These are phyloP conservation scores for Drosophila obscura DNA, from an alignment of 1,140 invertebrate species.

Conservation along the genomic window DNA sequence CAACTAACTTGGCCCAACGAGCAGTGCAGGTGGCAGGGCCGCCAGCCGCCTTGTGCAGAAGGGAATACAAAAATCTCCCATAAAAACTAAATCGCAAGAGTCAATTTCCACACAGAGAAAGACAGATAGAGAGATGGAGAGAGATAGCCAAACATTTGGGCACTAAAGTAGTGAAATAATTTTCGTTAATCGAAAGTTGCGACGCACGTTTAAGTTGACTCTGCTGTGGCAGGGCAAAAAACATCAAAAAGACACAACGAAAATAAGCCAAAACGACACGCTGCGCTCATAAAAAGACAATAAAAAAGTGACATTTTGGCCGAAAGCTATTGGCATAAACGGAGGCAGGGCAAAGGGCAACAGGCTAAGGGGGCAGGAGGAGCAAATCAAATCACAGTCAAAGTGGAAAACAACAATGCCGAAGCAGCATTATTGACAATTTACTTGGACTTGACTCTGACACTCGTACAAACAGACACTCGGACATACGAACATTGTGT, in stretches of 20 bases:
- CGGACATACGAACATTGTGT: conserved; percentile 1
- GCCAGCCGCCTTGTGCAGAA: conserved; percentile 41
- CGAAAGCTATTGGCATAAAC: conserved; percentile 67
- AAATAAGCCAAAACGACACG: conserved; percentile 61
- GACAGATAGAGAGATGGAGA: neutral
- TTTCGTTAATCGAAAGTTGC: conserved; percentile 80
- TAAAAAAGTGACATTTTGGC: conserved; percentile 82
- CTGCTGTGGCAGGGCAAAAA: conserved; percentile 24
- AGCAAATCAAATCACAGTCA: conserved; percentile 70
- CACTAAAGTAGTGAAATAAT: conserved; percentile 81
- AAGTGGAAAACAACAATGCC: conserved; percentile 70
- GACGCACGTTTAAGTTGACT: conserved; percentile 72
- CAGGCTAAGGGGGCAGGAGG: conserved; percentile 26
- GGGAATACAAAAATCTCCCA: conserved; percentile 58
- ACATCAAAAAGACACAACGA: conserved; percentile 32
- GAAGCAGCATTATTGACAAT: conserved; percentile 71
- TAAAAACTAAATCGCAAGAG: conserved; percentile 68
- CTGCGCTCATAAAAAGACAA: conserved; percentile 78
- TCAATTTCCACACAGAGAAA: conserved; percentile 18
- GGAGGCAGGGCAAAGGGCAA: conserved; percentile 33
- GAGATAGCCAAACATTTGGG: conserved; percentile 31
- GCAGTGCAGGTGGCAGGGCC: conserved; percentile 8
- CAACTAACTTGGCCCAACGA: conserved; percentile 58
- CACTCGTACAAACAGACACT: conserved; percentile 31
- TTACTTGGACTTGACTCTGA: conserved; percentile 52